Conservation (phyloP, 2,797 vertebrate genomes). For the Tenualosa thibaudeaui region DNA sequence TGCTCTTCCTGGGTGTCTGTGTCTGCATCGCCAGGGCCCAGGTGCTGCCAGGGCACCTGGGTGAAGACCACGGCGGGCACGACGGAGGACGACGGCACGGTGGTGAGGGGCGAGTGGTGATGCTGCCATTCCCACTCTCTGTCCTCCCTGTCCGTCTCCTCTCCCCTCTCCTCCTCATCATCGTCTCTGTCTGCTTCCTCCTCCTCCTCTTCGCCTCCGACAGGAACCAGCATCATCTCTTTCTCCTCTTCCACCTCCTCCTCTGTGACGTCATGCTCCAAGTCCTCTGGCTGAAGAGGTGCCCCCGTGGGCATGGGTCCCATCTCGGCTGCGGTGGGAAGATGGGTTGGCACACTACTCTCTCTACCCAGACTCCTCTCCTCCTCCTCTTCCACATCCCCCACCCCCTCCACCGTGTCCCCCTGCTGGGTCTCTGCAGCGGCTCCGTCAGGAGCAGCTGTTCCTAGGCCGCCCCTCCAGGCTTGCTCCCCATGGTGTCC, state of each 20-base stretch:
- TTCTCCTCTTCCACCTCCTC: not conserved
- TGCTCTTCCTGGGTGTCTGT: constrained; percentile 49
- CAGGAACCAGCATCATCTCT: constrained; percentile 34
- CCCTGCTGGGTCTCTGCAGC: not conserved
- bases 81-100: constrained; percentile 49
- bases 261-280: constrained; percentile 15
- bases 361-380: not conserved
- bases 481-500: not conserved
- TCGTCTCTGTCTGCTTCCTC: constrained; percentile 40
- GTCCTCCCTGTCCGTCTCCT: constrained; percentile 29
- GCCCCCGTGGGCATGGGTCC: constrained; percentile 45
- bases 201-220: constrained; percentile 39
- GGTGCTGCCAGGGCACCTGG: constrained; percentile 31
- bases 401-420: not conserved
- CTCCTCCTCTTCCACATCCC: constrained; percentile 30
- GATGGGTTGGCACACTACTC: constrained; percentile 42
- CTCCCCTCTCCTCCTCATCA: constrained; percentile 23
- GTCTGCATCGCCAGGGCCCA: constrained; percentile 39
- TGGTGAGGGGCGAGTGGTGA: constrained; percentile 58
- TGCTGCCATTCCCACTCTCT: not conserved
- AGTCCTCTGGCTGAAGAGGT: constrained; percentile 42
- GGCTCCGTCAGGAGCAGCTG: constrained; percentile 31
- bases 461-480: not conserved
- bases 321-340: constrained; percentile 45
- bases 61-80: constrained; percentile 59